Conservation (phyloP, 2,888 invertebrate genomes). For the Leptinotarsa peninsularis region DNA sequence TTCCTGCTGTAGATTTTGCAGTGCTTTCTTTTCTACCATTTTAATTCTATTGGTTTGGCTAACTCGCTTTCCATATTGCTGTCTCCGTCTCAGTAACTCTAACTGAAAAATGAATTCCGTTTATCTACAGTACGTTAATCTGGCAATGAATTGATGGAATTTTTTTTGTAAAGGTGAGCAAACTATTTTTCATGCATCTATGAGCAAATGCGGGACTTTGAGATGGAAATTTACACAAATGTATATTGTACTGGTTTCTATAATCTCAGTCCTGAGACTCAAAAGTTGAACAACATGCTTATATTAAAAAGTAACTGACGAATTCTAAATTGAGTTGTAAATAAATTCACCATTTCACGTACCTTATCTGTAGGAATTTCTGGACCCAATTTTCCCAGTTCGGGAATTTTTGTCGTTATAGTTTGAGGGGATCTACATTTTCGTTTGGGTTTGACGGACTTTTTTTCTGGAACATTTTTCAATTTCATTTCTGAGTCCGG, state of each 20-base stretch:
- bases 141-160: neutral
- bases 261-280: no score
- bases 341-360: neutral
- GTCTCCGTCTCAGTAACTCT: slow-evolving; percentile 47
- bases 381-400: slow-evolving; percentile 34
- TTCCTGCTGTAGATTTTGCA: slow-evolving; percentile 46
- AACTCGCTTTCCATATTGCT: slow-evolving; percentile 51
- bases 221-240: no score
- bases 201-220: no score
- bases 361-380: slow-evolving; percentile 38
- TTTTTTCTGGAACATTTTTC: slow-evolving; percentile 15
- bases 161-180: neutral
- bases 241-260: no score
- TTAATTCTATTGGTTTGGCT: slow-evolving; percentile 51
- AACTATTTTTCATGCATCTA: no score
- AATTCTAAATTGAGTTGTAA: no score
- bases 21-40: slow-evolving; percentile 47
- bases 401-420: slow-evolving; percentile 27
- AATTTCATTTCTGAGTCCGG: slow-evolving; percentile 29
- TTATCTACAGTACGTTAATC: no score
- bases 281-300: no score
- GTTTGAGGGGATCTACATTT: slow-evolving; percentile 16
- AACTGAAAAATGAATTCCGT: slow-evolving; percentile 42
- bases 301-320: no score
- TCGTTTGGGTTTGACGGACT: neutral